phyloP scores from a whole-genome alignment of 2,797 vertebrate species.

The Platalea minor region DNA sequence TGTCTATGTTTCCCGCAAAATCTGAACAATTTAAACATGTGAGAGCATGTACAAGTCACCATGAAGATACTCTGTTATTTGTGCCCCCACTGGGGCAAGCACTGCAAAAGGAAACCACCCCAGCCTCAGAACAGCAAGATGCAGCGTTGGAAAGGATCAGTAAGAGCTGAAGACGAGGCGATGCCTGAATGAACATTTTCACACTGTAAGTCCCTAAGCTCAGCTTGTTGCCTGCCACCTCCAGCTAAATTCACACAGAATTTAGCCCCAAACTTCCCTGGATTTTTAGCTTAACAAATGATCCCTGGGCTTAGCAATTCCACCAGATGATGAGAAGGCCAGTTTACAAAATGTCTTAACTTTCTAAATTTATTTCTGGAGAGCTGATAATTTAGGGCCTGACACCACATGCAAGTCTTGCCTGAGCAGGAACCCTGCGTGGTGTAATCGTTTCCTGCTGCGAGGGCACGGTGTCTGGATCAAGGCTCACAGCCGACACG shows the following conservation, averaged over 20 bases:
- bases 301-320: neutral
- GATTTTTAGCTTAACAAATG: neutral
- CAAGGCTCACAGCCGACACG: neutral
- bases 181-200: neutral
- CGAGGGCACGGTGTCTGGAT: neutral
- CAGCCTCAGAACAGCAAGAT: neutral
- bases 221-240: neutral
- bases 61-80: neutral
- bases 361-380: neutral
- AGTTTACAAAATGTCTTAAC: neutral
- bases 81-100: neutral
- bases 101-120: neutral
- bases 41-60: neutral
- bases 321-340: neutral
- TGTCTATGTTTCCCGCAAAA: neutral
- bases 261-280: neutral
- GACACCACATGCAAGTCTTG: neutral
- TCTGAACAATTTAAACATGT: neutral
- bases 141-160: neutral
- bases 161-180: neutral
- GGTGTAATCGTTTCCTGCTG: conserved; percentile 17
- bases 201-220: neutral
- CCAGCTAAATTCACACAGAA: neutral
- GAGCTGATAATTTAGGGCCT: conserved; percentile 9
- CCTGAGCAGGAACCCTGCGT: conserved; percentile 6